These are phyloP conservation scores for Apamea anceps DNA, from an alignment of 2,888 invertebrate genomes.

Conservation along the genomic window DNA sequence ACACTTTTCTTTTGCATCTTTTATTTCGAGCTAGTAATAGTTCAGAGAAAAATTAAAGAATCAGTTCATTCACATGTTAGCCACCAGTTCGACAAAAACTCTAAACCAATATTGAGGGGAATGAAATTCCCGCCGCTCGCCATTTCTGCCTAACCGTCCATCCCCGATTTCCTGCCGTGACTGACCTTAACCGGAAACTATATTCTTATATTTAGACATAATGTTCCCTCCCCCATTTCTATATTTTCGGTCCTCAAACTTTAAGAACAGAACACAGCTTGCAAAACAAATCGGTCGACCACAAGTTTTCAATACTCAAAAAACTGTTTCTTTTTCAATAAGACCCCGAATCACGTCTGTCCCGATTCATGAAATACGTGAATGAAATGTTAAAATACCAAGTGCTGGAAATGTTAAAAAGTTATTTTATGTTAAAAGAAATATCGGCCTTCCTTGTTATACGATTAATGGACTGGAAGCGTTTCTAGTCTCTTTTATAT, in stretches of 20 bases:
- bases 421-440: conserved; percentile 10
- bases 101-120: background rate
- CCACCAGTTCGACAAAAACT: background rate
- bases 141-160: background rate
- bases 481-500: conserved; percentile 38
- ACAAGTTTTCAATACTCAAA: conserved; percentile 56
- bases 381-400: conserved; percentile 46
- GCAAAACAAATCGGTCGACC: conserved; percentile 45
- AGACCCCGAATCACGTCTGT: conserved; percentile 55
- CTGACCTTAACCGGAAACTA: conserved; percentile 1
- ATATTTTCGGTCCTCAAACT: conserved; percentile 25
- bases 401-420: conserved; percentile 34
- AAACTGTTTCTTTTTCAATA: conserved; percentile 53
- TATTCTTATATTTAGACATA: conserved; percentile 1
- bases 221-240: conserved; percentile 3
- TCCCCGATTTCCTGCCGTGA: background rate
- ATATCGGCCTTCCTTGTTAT: conserved; percentile 56
- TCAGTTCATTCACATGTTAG: background rate
- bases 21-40: background rate
- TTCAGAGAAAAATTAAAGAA: background rate
- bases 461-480: conserved; percentile 52
- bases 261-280: conserved; percentile 38
- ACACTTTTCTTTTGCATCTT: background rate
- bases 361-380: conserved; percentile 59
- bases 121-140: background rate